Conservation (phyloP, 1,140 invertebrate species). For the Rhysida immarginata region DNA sequence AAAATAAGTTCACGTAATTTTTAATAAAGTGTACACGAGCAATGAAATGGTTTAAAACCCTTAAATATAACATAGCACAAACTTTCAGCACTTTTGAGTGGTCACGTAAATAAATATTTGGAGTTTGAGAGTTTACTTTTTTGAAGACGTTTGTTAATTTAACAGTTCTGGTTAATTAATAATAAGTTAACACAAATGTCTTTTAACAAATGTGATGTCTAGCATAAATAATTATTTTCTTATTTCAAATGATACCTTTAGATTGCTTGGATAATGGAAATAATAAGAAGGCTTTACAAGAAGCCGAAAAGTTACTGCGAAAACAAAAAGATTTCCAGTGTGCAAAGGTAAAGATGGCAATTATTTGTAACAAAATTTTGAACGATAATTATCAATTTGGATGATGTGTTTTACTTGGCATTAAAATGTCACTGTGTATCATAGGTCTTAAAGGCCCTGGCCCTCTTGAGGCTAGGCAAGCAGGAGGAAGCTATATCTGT, state of each 20-base stretch:
- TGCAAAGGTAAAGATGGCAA: slow-evolving; percentile 66
- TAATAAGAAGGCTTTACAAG: slow-evolving; percentile 94
- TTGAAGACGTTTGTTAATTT: neutral
- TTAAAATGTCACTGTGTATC: no score
- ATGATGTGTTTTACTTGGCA: no score
- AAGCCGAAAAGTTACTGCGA: slow-evolving; percentile 86
- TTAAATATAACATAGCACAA: no score
- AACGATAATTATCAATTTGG: no score
- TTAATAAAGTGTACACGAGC: no score
- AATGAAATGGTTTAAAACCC: no score
- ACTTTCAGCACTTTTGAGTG: no score
- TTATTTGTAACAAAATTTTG: no score
- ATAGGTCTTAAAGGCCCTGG: slow-evolving; percentile 66
- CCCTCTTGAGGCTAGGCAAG: slow-evolving; percentile 68
- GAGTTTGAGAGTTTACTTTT: neutral
- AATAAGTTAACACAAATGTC: neutral
- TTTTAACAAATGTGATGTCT: neutral
- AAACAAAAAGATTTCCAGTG: slow-evolving; percentile 78
- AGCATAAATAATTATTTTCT: neutral
- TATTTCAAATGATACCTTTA: slow-evolving; percentile 37
- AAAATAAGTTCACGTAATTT: no score
- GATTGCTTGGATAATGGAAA: slow-evolving; percentile 91
- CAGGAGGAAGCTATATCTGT: slow-evolving; percentile 56
- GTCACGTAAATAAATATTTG: neutral
- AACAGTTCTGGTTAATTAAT: neutral